These are phyloP conservation scores for Heliangelus exortis DNA, from an alignment of 2,797 vertebrate species.

Conservation along the genomic window DNA sequence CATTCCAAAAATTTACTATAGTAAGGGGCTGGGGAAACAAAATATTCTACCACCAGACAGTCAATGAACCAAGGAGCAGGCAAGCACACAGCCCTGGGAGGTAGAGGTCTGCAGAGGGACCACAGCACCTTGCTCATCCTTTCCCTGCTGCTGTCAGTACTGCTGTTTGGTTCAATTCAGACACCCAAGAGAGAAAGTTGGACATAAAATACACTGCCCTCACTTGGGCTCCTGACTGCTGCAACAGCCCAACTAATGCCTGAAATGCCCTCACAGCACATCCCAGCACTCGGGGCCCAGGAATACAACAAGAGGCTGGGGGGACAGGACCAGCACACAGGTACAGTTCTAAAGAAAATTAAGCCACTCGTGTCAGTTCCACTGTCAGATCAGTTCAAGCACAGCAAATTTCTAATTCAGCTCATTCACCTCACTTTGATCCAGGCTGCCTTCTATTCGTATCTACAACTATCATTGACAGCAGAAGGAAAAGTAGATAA, in stretches of 20 bases:
- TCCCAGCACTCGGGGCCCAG: background rate
- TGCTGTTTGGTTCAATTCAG: background rate
- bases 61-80: accelerated
- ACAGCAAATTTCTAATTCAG: background rate
- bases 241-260: background rate
- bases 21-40: background rate
- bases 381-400: conserved; percentile 21
- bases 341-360: conserved; percentile 17
- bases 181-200: background rate
- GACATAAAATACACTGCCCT: accelerated
- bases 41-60: background rate
- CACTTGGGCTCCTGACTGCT: background rate
- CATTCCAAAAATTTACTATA: background rate
- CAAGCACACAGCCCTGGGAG: background rate
- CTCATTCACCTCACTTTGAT: conserved; percentile 33
- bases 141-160: background rate
- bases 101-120: background rate
- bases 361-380: background rate
- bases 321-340: accelerated
- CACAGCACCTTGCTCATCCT: background rate
- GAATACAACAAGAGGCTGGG: accelerated
- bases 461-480: background rate
- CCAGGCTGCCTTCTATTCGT: conserved; percentile 2
- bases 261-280: background rate
- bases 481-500: background rate